Conservation (phyloP, 2,797 vertebrate genomes). For the Phrynocephalus forsythii region DNA sequence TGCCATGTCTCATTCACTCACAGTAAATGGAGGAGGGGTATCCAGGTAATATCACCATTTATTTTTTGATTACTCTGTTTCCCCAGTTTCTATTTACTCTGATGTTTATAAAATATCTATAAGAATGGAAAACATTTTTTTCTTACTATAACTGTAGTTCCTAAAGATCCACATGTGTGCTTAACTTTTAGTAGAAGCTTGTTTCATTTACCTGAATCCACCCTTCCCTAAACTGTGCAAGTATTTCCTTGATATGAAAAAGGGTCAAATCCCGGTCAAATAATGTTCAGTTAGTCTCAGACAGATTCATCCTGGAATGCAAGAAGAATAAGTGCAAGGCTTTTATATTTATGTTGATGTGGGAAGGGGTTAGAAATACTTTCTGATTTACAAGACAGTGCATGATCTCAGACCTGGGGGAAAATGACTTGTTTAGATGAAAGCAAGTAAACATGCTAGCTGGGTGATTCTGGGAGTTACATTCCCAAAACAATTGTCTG, state of each 20-base stretch:
- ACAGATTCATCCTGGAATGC: neutral
- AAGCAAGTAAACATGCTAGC: no score
- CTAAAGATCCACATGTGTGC: no score
- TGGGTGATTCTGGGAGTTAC: no score
- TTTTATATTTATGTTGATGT: neutral
- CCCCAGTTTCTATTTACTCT: no score
- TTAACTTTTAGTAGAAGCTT: conserved; percentile 25
- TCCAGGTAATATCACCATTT: no score
- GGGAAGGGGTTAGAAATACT: neutral
- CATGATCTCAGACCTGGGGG: neutral
- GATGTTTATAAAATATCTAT: no score
- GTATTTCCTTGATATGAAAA: neutral
- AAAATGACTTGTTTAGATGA: no score
- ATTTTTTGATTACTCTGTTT: no score
- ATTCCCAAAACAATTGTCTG: neutral
- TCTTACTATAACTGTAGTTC: neutral
- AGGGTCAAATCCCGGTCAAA: neutral
- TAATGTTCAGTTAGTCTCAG: neutral
- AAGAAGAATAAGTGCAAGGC: neutral
- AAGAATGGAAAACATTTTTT: neutral
- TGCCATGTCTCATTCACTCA: no score
- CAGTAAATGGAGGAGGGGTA: no score
- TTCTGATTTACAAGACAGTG: neutral
- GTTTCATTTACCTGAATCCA: neutral
- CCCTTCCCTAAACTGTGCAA: no score